A percentile compares a stretch with the other conserved stretches of the same genome.
Evolutionary conservation across 2,113 vertebrate genomes (phyloP).

Genomic region (Picathartes gymnocephalus): DNA sequence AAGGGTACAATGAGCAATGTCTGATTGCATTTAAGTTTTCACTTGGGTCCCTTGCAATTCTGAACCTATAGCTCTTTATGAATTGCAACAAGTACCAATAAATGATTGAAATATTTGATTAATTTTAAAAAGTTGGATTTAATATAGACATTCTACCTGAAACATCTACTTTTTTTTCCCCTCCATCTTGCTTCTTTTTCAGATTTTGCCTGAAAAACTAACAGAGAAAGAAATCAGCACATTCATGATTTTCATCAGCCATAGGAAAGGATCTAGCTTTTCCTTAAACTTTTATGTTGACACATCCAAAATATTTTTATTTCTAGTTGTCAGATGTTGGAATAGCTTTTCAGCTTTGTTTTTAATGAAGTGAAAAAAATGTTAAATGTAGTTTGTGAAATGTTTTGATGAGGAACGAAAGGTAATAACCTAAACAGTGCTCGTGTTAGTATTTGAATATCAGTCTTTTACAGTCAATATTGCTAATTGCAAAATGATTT

Average conservation of each 20-base stretch:
- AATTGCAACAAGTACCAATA: background rate
- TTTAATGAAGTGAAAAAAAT: background rate
- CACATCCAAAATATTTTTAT: background rate
- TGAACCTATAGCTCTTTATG: background rate
- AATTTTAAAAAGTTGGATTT: background rate
- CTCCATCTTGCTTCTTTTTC: background rate
- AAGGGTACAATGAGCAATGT: background rate
- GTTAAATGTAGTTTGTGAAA: background rate
- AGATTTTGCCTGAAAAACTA: background rate
- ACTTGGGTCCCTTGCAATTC: background rate
- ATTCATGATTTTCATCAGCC: background rate
- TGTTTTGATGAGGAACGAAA: background rate
- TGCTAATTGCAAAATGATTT: background rate
- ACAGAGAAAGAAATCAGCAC: background rate
- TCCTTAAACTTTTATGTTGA: background rate
- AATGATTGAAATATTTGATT: background rate
- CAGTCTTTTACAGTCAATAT: background rate
- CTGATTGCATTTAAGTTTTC: background rate
- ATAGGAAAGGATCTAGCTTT: background rate
- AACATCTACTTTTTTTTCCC: background rate
- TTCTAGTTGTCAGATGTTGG: background rate
- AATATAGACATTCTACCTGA: background rate
- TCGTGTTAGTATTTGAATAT: background rate
- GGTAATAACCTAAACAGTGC: background rate
- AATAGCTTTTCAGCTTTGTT: background rate